Evolutionary conservation across 2,888 invertebrate species (phyloP), one percentile per base, ranked within the genome.

Genomic region (Tromatobia lineatoria): DNA sequence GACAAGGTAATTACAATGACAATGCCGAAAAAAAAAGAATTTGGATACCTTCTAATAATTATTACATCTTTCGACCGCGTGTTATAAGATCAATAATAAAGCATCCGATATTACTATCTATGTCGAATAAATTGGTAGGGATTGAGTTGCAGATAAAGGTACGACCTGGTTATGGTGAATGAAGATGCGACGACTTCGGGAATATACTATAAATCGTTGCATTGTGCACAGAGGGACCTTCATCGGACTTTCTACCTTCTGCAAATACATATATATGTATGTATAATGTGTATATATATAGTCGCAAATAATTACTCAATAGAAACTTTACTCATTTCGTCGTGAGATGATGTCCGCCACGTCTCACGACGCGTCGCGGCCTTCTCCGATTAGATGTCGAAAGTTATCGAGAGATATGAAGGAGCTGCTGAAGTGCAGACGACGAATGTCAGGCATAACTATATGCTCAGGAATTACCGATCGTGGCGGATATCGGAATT

Each of bases 381-480:
- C 57, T 25, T n/a, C 45, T n/a, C 15, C 73, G 73, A 45, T 73
- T 59, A 45, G 25, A 57, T 59, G 73, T 59, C 57, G 25, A 73
- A 73, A 73, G 25, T 73, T 73, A 73, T 73, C 29, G 64, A 57
- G 73, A 73, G 73, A 73, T 47, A 73, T 59, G 73, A 71, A 71
- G 71, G 54, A 71, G 42, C 57, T 38, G 71, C 54, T 23, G n/a
- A n/a, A 73, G 59, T 25, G 23, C 73, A 59, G 45, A 59, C 73
- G 57, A 57, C 59, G 4, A 73, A 45, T 59, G 73, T 42, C 8
- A 59, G 45, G 29, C 52, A 69, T 52, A 45, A 54, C 57, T 71
- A 70, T 57, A 25, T 25, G 57, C 23, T 25, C 15, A 15, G 57
- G 34, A 42, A 71, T 57, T 42, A 38, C n/a, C 11, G 57, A 71